Conservation (phyloP, 2,888 invertebrate genomes). For the Agrochola circellaris region DNA sequence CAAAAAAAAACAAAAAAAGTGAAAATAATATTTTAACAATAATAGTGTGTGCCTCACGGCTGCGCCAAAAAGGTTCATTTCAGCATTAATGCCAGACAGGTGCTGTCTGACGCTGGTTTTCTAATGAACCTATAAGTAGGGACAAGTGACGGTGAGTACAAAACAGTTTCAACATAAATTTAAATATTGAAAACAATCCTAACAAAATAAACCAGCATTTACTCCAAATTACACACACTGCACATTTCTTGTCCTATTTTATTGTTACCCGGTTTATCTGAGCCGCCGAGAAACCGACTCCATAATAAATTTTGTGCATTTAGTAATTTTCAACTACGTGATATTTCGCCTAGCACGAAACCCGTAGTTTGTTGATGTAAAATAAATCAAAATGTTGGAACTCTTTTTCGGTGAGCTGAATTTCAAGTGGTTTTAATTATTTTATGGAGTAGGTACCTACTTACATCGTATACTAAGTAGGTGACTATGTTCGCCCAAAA, state of each 20-base stretch:
- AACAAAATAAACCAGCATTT: background rate
- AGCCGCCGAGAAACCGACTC: conserved; percentile 6
- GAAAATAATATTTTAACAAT: too few relatives aligned
- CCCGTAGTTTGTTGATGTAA: conserved; percentile 35
- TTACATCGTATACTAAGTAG: background rate
- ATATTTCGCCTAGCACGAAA: conserved; percentile 20
- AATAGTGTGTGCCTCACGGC: too few relatives aligned
- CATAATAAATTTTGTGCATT: conserved; percentile 48
- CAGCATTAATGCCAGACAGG: too few relatives aligned
- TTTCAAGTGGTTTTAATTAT: conserved; percentile 24
- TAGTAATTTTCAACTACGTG: conserved; percentile 52
- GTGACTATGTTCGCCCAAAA: background rate
- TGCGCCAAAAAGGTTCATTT: too few relatives aligned
- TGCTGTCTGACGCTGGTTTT: too few relatives aligned
- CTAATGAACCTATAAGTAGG: too few relatives aligned
- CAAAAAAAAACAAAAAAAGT: too few relatives aligned
- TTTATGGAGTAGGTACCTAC: background rate
- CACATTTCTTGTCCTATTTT: conserved; percentile 7
- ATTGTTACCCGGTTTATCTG: conserved; percentile 12
- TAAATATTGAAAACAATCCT: too few relatives aligned
- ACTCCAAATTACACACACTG: conserved; percentile 2
- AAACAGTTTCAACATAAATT: too few relatives aligned
- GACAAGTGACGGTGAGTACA: too few relatives aligned
- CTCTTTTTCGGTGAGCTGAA: conserved; percentile 30
- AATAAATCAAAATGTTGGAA: conserved; percentile 37